phyloP scores from a whole-genome alignment of 2,888 invertebrate species.

The Drosophila acutilabella region DNA sequence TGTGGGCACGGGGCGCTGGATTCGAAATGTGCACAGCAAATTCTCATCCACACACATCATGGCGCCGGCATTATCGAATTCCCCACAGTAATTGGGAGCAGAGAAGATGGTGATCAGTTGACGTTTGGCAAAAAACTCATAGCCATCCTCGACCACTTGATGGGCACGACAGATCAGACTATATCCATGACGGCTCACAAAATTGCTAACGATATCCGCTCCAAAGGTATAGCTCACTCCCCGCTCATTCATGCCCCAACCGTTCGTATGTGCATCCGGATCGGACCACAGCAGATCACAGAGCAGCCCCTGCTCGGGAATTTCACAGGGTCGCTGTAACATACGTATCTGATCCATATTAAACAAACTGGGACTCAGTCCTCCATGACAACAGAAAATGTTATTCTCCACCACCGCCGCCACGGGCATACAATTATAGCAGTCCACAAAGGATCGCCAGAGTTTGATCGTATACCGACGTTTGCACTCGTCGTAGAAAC shows the following conservation, averaged over 20 bases:
- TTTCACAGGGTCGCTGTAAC: constrained; percentile 98
- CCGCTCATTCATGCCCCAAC: constrained; percentile 99
- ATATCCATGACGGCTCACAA: constrained; percentile 98
- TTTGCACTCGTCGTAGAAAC: constrained; percentile 98
- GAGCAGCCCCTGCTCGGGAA: constrained; percentile 97
- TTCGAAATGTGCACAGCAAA: constrained; percentile 98
- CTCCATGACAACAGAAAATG: constrained; percentile 91
- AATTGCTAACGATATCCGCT: constrained; percentile 98
- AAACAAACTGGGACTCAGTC: constrained; percentile 94
- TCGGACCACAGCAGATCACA: constrained; percentile 99
- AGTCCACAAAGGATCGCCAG: constrained; percentile 99
- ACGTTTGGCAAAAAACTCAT: constrained; percentile 98
- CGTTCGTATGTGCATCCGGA: constrained; percentile 96
- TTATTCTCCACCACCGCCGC: constrained; percentile 93
- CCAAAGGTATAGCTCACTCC: constrained; percentile 99
- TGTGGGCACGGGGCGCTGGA: constrained; percentile 96
- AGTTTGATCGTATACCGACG: constrained; percentile 97
- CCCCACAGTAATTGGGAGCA: constrained; percentile 97
- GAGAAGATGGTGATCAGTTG: constrained; percentile 96
- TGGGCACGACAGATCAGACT: constrained; percentile 89
- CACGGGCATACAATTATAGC: constrained; percentile 97
- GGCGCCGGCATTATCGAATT: constrained; percentile 91
- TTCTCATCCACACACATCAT: constrained; percentile 99
- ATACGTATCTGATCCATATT: constrained; percentile 98
- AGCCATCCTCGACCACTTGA: constrained; percentile 99